phyloP scores from a whole-genome alignment of 2,113 vertebrate species.

The Halcyon malimbica region DNA sequence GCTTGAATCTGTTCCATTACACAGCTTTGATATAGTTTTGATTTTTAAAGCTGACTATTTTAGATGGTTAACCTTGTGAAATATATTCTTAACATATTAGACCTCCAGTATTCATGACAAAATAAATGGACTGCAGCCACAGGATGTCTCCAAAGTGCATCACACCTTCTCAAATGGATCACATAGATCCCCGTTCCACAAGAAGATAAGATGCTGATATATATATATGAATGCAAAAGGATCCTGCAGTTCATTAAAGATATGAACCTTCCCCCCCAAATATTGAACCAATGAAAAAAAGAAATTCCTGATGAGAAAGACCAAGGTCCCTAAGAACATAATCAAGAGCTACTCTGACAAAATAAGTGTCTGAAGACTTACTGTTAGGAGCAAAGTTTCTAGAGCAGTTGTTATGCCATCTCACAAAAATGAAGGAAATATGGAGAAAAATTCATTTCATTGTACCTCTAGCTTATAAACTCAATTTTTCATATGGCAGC shows the following conservation, averaged over 20 bases:
- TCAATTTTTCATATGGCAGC: neutral
- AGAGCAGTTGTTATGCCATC: neutral
- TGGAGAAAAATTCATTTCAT: neutral
- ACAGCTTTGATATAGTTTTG: neutral
- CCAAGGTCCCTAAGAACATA: neutral
- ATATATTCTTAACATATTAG: neutral
- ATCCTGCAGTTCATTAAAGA: neutral
- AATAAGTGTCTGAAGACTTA: neutral
- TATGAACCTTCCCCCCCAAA: neutral
- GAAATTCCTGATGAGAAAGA: neutral
- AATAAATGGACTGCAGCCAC: neutral
- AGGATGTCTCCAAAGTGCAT: neutral
- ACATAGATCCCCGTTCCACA: neutral
- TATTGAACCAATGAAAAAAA: neutral
- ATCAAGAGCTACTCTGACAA: neutral
- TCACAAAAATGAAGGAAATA: neutral
- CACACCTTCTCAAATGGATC: neutral
- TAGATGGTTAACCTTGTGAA: neutral
- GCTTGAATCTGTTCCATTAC: neutral
- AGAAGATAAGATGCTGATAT: fast-evolving
- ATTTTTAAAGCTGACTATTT: neutral
- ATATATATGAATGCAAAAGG: neutral
- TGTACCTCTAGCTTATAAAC: neutral
- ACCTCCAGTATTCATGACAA: neutral
- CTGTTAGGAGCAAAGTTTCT: neutral